Evolutionary conservation across 1,140 invertebrate genomes (phyloP).

Genomic region (Heliconius melpomene): DNA sequence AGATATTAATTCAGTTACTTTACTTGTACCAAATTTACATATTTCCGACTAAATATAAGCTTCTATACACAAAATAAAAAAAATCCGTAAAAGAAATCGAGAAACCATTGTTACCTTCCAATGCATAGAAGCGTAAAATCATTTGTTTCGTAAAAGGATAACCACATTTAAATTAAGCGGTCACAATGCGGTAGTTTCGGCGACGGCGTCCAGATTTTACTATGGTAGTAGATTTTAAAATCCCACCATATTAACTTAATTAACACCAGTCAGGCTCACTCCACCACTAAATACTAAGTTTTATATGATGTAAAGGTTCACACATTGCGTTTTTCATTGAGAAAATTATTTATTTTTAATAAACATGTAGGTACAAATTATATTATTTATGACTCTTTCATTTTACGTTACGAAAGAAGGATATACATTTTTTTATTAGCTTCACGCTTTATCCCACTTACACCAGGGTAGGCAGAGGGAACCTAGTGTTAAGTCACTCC

Average conservation of each 20-base stretch:
- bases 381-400: no score
- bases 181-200: slow-evolving; percentile 29
- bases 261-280: slow-evolving; percentile 2
- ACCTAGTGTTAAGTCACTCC: no score
- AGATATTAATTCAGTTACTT: no score
- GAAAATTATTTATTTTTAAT: background rate
- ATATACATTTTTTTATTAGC: no score
- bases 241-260: slow-evolving; percentile 33
- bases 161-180: slow-evolving; percentile 28
- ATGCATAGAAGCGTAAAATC: slow-evolving; percentile 20
- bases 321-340: background rate
- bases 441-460: no score
- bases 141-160: slow-evolving; percentile 35
- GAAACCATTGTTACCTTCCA: background rate
- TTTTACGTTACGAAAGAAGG: no score
- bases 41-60: no score
- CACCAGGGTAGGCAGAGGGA: no score
- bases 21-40: no score
- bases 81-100: background rate
- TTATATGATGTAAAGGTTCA: background rate
- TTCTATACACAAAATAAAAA: background rate
- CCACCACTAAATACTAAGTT: background rate
- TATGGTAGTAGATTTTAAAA: slow-evolving; percentile 34
- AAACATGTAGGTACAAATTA: no score
- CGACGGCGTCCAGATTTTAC: slow-evolving; percentile 16